These are phyloP conservation scores for Hydrocynus forskahlii DNA, from an alignment of 2,797 vertebrate species.

Conservation along the genomic window DNA sequence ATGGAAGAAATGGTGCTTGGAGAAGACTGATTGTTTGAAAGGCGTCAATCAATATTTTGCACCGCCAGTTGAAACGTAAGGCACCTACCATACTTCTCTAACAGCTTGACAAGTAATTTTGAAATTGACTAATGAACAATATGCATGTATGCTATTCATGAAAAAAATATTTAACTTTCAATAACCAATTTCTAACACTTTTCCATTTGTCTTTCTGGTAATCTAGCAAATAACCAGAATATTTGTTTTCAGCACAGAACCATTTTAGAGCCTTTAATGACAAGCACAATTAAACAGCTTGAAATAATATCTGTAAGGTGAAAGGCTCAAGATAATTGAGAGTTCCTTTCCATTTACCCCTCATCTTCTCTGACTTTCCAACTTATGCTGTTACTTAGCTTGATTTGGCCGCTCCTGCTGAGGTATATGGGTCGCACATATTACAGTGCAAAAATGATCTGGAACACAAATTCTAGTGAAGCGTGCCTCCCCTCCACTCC, in stretches of 20 bases:
- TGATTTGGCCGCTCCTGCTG: conserved; percentile 33
- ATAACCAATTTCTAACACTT: neutral
- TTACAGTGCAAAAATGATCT: conserved; percentile 35
- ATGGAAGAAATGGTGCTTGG: too few relatives aligned
- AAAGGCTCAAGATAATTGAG: conserved; percentile 30
- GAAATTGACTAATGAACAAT: neutral
- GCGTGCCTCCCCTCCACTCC: conserved; percentile 48
- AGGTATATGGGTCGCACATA: conserved; percentile 46
- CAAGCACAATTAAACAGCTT: conserved; percentile 47
- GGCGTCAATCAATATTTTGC: too few relatives aligned
- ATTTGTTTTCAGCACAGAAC: neutral
- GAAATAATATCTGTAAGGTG: conserved; percentile 27
- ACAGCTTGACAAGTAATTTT: neutral
- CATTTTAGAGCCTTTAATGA: conserved; percentile 40
- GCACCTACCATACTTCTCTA: neutral
- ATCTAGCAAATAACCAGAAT: neutral
- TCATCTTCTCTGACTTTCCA: conserved; percentile 12
- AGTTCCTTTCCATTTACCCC: conserved; percentile 14
- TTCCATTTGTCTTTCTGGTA: neutral
- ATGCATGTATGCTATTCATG: neutral
- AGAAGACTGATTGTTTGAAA: too few relatives aligned
- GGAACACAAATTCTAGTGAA: conserved; percentile 40
- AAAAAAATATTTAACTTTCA: neutral
- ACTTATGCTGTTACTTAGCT: conserved; percentile 32
- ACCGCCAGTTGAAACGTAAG: too few relatives aligned